A percentile compares a stretch with the other conserved stretches of the same genome.
Conservation (phyloP, 2,888 invertebrate genomes). For the Pristionchus fissidentatus region DNA sequence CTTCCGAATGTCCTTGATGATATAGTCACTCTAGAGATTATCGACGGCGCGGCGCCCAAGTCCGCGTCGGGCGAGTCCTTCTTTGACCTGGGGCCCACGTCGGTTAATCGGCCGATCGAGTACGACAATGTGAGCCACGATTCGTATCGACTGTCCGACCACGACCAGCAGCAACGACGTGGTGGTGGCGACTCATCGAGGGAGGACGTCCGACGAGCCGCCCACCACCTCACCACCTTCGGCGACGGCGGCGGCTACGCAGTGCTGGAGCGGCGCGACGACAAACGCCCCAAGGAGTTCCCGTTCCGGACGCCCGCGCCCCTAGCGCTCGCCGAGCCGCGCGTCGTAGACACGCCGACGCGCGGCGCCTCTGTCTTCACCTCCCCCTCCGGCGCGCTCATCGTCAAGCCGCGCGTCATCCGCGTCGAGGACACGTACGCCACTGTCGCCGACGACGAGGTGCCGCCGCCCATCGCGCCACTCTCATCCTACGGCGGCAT, state of each 20-base stretch:
- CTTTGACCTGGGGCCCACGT: too few species aligned
- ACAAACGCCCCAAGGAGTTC: slow-evolving; percentile 1
- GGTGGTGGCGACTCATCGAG: neutral
- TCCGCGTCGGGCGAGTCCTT: slow-evolving; percentile 72
- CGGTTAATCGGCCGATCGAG: slow-evolving; percentile 49
- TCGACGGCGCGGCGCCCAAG: slow-evolving; percentile 62
- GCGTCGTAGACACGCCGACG: neutral
- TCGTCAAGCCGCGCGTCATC: slow-evolving; percentile 64
- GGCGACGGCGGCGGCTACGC: slow-evolving; percentile 46
- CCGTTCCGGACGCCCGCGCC: slow-evolving; percentile 6
- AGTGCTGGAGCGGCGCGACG: slow-evolving; percentile 23
- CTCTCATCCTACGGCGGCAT: neutral
- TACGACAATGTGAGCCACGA: slow-evolving; percentile 72
- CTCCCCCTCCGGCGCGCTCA: slow-evolving; percentile 62
- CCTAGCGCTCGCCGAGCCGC: neutral
- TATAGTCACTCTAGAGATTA: slow-evolving; percentile 54
- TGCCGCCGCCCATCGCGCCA: neutral
- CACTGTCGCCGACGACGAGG: neutral
- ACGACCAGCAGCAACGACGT: slow-evolving; percentile 58
- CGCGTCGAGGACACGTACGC: slow-evolving; percentile 50
- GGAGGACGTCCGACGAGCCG: neutral
- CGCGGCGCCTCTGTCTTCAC: slow-evolving; percentile 51
- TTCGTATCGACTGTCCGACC: slow-evolving; percentile 70
- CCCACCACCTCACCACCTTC: neutral
- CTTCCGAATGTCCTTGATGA: slow-evolving; percentile 74